phyloP scores from a whole-genome alignment of 2,797 vertebrate genomes.

The Parauchenoglanis ngamensis region DNA sequence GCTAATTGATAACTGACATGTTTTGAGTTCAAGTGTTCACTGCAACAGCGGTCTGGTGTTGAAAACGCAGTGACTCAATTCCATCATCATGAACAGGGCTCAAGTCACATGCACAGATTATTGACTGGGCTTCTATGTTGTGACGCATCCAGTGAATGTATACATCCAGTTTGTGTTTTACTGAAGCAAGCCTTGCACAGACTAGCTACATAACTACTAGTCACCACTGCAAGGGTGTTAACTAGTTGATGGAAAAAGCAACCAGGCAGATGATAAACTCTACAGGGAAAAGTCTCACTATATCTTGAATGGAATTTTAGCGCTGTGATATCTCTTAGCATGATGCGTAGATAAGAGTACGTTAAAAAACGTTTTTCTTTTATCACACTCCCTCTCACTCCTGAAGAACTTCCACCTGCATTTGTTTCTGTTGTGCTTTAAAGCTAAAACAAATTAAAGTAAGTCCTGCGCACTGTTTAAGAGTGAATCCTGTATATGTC shows the following conservation, averaged over 20 bases:
- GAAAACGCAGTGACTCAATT: neutral
- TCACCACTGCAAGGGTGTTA: neutral
- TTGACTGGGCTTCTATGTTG: neutral
- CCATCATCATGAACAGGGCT: neutral
- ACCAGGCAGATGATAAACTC: neutral
- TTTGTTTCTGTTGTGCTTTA: neutral
- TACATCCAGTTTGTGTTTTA: neutral
- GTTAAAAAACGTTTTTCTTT: too few species aligned
- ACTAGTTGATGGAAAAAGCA: neutral
- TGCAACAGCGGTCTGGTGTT: neutral
- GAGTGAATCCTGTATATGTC: neutral
- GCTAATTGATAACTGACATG: constrained; percentile 42
- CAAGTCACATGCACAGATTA: neutral
- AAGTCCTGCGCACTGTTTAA: neutral
- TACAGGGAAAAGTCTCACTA: neutral
- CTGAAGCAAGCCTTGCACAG: neutral
- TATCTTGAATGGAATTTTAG: neutral
- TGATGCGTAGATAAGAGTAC: neutral
- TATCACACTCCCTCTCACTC: neutral
- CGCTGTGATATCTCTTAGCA: neutral
- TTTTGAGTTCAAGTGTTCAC: constrained; percentile 21
- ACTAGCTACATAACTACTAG: neutral
- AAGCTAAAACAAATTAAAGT: neutral
- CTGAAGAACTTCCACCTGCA: neutral
- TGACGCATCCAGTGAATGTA: neutral